phyloP scores from a whole-genome alignment of 2,888 invertebrate species.

The Cryptocheilus praepositus region DNA sequence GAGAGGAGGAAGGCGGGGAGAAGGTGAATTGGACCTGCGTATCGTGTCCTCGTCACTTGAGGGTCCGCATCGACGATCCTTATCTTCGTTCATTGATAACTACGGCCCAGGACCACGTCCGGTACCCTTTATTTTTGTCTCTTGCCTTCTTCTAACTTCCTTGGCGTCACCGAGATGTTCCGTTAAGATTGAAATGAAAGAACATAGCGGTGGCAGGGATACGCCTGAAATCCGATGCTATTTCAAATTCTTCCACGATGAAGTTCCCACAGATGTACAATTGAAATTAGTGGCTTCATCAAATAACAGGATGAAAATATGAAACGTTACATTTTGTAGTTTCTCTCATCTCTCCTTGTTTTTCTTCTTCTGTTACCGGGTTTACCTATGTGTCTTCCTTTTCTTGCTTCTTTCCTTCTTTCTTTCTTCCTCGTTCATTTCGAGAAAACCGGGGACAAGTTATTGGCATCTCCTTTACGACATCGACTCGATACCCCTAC shows the following conservation, averaged over 20 bases:
- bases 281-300: too few relatives aligned
- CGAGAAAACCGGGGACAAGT: conserved; percentile 38
- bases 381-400: neutral
- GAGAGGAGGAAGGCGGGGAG: conserved; percentile 18
- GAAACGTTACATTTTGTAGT: too few relatives aligned
- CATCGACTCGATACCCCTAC: conserved; percentile 46
- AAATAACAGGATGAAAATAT: too few relatives aligned
- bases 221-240: neutral
- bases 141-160: neutral
- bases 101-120: conserved; percentile 25
- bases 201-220: conserved; percentile 9
- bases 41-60: conserved; percentile 21
- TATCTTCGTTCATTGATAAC: conserved; percentile 59
- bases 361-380: conserved; percentile 17
- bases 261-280: too few relatives aligned
- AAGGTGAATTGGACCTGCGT: conserved; percentile 13
- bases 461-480: conserved; percentile 53
- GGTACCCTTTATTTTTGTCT: conserved; percentile 13
- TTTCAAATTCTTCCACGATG: neutral
- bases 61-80: conserved; percentile 48
- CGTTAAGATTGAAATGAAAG: neutral
- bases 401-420: neutral
- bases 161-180: neutral
- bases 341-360: conserved; percentile 19
- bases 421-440: conserved; percentile 12